Conservation (phyloP, 2,797 vertebrate genomes). For the Urophycis tenuis region DNA sequence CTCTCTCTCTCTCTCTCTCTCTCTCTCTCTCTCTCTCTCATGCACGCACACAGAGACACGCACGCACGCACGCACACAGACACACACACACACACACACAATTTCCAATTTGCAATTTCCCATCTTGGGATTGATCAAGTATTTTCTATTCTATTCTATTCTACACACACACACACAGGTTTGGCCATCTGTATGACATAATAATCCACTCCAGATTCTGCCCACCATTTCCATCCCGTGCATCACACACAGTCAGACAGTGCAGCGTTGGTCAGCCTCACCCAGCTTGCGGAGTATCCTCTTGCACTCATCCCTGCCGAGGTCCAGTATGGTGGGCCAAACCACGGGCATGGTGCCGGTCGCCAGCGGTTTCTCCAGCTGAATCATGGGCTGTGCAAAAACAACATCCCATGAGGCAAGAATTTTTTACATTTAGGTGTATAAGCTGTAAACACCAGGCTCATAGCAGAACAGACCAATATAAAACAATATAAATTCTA, state of each 20-base stretch:
- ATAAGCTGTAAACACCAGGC: not conserved
- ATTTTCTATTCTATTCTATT: no score
- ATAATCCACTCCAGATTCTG: not conserved
- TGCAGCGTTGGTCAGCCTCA: slow-evolving; percentile 47
- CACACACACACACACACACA: no score
- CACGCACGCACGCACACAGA: no score
- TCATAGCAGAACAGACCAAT: not conserved
- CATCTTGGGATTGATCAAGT: no score
- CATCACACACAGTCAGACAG: not conserved
- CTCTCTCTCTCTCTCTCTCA: no score
- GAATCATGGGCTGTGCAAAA: slow-evolving; percentile 70
- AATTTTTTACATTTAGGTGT: not conserved
- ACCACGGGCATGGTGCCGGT: slow-evolving; percentile 91
- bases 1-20: no score
- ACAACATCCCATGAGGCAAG: not conserved
- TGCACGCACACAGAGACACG: no score
- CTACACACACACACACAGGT: no score
- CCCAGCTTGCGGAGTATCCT: slow-evolving; percentile 97
- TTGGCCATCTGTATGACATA: no score
- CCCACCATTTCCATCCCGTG: not conserved
- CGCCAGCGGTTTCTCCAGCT: slow-evolving; percentile 72
- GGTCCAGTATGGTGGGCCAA: slow-evolving; percentile 96
- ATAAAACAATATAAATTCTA: not conserved
- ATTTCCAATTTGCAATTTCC: no score
- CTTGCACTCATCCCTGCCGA: slow-evolving; percentile 97